Base-by-base conservation (phyloP, 2,797 vertebrate species). In the Melanotaenia parkinsoni region DNA sequence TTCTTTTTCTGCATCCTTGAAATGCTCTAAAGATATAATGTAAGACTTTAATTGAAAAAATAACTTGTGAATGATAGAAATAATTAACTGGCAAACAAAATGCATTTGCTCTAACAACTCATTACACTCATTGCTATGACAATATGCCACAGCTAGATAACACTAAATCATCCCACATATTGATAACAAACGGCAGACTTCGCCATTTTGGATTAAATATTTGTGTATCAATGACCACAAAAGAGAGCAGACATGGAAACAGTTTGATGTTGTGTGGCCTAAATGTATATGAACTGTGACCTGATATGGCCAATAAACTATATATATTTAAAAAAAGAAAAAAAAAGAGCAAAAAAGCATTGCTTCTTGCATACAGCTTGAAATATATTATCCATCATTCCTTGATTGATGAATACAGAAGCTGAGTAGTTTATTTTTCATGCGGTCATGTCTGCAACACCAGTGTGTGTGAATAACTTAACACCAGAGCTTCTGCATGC, bases 381-480 rank as follows among this genome's bases (percentile, higher is more conserved):
- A 57, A 74, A 63, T 50, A 35, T 57, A 26, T 64, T 50, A 66
- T 56, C 64, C 43, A 58, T 71, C 33, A 69, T 43, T 26, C 18
- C 54, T 30, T 50, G 14, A 56, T 13, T 67, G 58, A 85, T 76
- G 63, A 62, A 71, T 66, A 71, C 9, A 6, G 58, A 79, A 53
- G 72, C 71, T 30, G n/a, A 58, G 59, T 6, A 37, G 69, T 62
- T 66, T 69, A 51, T 71, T 63, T 53, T 58, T 76, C 70, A 53
- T 77, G 33, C n/a, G 30, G 77, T 35, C n/a, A 56, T 53, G 59
- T 59, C 32, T 76, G 38, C 26, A 66, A 63, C 6, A 54, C 24
- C 33, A 71, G 61, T 56, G 64, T 63, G 67, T 58, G 30, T 57
- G 72, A 69, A 80, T 58, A 84, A 79, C 86, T 71, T 74, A 83